Percentiles rank a stretch among this genome's conserved stretches.
These are phyloP conservation scores for Dendrophyllia cribrosa DNA, from an alignment of 64 coral and sea anemone genomes.

Conservation along the genomic window DNA sequence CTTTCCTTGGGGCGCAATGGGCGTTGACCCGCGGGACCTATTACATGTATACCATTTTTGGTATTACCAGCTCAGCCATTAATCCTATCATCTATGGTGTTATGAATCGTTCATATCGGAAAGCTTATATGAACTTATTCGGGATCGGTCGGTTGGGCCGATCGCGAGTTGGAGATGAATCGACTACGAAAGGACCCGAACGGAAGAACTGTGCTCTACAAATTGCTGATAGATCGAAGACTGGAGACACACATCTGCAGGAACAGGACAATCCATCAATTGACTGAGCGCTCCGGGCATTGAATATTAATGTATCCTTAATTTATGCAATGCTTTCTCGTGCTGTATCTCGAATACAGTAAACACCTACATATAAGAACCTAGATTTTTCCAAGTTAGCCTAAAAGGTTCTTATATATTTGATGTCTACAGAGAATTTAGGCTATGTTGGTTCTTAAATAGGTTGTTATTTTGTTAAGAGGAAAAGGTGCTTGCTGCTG, in stretches of 20 bases:
- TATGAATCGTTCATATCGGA: slow-evolving; percentile 41
- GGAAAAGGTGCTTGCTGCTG: too few species aligned
- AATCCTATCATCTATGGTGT: slow-evolving; percentile 37
- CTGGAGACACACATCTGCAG: neutral
- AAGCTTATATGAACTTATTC: neutral
- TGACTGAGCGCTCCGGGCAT: too few species aligned
- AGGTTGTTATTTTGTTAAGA: too few species aligned
- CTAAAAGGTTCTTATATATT: too few species aligned
- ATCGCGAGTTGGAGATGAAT: neutral
- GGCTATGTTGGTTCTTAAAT: too few species aligned
- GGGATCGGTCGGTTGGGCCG: neutral
- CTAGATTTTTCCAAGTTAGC: too few species aligned
- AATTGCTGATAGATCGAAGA: neutral
- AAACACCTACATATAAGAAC: too few species aligned
- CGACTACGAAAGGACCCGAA: neutral
- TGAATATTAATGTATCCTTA: too few species aligned
- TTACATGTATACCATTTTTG: slow-evolving; percentile 46
- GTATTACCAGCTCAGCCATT: slow-evolving; percentile 27
- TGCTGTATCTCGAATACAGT: too few species aligned
- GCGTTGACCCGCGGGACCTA: neutral
- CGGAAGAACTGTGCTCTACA: neutral
- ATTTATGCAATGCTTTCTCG: too few species aligned
- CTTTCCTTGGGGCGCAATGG: slow-evolving; percentile 14
- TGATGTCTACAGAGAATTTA: too few species aligned
- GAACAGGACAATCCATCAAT: neutral